Conservation (phyloP, 1,140 invertebrate genomes). For the Tetraneura akinire region DNA sequence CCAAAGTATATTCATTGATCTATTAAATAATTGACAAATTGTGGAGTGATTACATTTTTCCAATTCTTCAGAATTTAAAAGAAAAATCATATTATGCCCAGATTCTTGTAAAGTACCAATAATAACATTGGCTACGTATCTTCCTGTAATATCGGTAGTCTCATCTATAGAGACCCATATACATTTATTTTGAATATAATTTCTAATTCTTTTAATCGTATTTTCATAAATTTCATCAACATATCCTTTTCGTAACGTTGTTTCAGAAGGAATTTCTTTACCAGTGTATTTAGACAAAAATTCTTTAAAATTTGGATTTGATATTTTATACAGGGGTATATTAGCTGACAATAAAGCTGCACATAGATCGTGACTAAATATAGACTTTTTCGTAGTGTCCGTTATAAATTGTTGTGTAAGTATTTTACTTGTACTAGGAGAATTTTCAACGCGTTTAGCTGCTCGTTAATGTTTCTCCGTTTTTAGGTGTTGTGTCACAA, state of each 20-base stretch:
- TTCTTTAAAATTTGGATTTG: neutral
- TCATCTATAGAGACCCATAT: conserved; percentile 34
- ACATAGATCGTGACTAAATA: too few species aligned
- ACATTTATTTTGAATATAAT: neutral
- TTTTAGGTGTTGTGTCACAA: too few species aligned
- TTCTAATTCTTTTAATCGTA: neutral
- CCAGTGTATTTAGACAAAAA: conserved; percentile 1
- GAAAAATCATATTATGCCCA: neutral
- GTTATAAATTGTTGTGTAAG: too few species aligned
- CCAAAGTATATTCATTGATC: neutral
- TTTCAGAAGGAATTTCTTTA: neutral
- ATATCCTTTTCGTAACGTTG: conserved; percentile 13
- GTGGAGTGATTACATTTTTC: neutral
- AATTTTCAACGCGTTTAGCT: too few species aligned
- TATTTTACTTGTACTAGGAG: too few species aligned
- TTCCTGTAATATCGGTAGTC: conserved; percentile 1
- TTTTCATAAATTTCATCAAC: conserved; percentile 34
- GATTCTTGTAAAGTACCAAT: neutral
- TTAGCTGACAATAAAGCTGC: neutral
- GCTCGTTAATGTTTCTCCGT: too few species aligned
- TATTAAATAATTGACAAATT: neutral
- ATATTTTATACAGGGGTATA: neutral
- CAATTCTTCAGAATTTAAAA: neutral
- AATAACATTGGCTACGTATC: neutral
- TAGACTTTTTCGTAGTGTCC: too few species aligned